These are phyloP conservation scores for Drosophila setifemur DNA, from an alignment of 1,140 invertebrate species.

Conservation along the genomic window DNA sequence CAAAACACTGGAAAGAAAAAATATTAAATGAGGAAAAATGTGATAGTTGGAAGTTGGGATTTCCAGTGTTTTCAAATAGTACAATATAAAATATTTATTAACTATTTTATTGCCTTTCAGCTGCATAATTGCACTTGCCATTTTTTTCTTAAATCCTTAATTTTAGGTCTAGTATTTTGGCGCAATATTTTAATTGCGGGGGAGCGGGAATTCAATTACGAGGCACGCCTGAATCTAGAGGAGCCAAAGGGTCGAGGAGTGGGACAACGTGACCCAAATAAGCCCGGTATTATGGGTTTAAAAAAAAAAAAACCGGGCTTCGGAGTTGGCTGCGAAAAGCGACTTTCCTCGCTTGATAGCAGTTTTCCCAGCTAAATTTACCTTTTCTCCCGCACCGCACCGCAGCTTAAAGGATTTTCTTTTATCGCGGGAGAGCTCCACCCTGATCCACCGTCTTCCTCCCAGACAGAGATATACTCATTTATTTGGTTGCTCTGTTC, in stretches of 20 bases:
- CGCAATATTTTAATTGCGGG: conserved; percentile 58
- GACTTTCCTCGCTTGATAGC: conserved; percentile 4
- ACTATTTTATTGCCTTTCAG: too few species aligned
- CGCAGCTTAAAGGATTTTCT: conserved; percentile 62
- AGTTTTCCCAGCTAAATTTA: conserved; percentile 52
- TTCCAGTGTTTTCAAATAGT: too few species aligned
- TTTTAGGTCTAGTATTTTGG: conserved; percentile 31
- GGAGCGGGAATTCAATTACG: conserved; percentile 51
- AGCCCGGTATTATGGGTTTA: conserved; percentile 12
- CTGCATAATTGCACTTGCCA: not conserved
- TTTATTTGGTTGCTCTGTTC: too few species aligned
- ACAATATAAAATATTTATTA: too few species aligned
- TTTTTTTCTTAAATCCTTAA: not conserved
- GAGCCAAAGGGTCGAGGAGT: not conserved
- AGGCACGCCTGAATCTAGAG: conserved; percentile 16
- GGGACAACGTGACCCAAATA: not conserved
- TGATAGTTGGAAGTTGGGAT: too few species aligned
- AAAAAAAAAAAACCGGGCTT: not conserved
- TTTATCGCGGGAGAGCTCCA: not conserved
- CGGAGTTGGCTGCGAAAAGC: too few species aligned
- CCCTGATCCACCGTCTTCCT: not conserved
- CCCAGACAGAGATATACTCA: too few species aligned
- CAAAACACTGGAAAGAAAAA: too few species aligned
- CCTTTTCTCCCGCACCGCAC: conserved; percentile 14
- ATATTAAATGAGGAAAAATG: too few species aligned